Percentiles rank a stretch among this genome's conserved stretches.
These are phyloP conservation scores for Cosmorhoe ocellata DNA, from an alignment of 2,888 invertebrate genomes.

Conservation along the genomic window DNA sequence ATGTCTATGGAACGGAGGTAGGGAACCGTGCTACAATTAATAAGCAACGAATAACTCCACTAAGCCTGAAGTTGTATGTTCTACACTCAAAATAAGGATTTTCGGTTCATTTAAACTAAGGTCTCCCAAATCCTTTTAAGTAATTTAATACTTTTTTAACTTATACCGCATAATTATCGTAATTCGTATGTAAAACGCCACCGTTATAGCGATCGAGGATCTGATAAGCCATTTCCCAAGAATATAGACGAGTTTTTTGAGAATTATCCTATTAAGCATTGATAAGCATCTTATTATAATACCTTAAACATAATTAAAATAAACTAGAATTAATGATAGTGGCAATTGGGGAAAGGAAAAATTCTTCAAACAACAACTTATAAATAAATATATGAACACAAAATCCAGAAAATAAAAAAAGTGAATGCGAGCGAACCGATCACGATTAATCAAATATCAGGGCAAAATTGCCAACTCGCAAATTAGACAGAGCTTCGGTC, in stretches of 20 bases:
- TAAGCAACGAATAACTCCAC: constrained; percentile 14
- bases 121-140: constrained; percentile 17
- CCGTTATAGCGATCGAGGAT: constrained; percentile 32
- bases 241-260: constrained; percentile 32
- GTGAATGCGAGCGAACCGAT: constrained; percentile 14
- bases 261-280: constrained; percentile 37
- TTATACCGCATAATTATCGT: constrained; percentile 29
- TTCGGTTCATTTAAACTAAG: constrained; percentile 26
- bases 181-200: constrained; percentile 31
- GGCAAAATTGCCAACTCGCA: constrained; percentile 35
- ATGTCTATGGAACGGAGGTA: neutral
- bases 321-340: constrained; percentile 19
- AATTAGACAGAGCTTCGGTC: constrained; percentile 35
- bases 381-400: too few relatives aligned
- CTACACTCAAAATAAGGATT: constrained; percentile 12
- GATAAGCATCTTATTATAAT: constrained; percentile 34
- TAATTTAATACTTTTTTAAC: constrained; percentile 22
- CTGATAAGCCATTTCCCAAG: constrained; percentile 42
- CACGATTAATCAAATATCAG: constrained; percentile 30
- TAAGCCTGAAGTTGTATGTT: constrained; percentile 5
- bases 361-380: too few relatives aligned
- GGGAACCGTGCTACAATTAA: constrained; percentile 8
- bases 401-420: too few relatives aligned
- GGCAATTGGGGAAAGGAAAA: constrained; percentile 47
- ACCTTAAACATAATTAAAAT: constrained; percentile 8